phyloP scores from a whole-genome alignment of 2,113 vertebrate species.

The Siniperca chuatsi region DNA sequence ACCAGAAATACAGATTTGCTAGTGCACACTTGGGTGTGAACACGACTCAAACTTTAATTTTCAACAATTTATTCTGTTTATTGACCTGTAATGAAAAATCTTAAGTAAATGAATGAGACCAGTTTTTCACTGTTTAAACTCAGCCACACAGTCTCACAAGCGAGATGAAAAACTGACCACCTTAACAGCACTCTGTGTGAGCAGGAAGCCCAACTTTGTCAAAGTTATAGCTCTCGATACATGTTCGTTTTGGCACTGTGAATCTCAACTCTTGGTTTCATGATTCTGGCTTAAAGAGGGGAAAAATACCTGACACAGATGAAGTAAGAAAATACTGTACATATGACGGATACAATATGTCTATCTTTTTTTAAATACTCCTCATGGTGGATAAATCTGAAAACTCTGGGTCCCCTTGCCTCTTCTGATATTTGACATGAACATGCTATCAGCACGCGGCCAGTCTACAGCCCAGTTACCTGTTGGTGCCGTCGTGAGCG shows the following conservation, averaged over 20 bases:
- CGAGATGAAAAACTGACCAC: background rate
- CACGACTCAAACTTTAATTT: background rate
- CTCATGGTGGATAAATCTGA: background rate
- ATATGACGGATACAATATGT: background rate
- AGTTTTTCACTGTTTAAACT: background rate
- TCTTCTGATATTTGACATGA: background rate
- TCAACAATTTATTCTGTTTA: no score
- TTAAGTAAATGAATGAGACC: background rate
- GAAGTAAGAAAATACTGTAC: background rate
- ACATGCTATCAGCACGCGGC: background rate
- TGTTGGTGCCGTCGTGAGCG: conserved; percentile 92
- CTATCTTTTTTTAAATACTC: background rate
- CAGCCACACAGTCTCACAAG: no score
- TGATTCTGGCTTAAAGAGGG: no score
- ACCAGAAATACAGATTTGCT: background rate
- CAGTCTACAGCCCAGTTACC: conserved; percentile 75
- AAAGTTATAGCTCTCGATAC: no score
- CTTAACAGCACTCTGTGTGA: no score
- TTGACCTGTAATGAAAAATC: no score
- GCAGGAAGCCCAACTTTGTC: no score
- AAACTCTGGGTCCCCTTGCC: background rate
- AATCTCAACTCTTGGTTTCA: no score
- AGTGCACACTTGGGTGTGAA: background rate
- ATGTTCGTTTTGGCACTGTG: no score
- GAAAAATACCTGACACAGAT: no score